A percentile compares a stretch with the other conserved stretches of the same genome.
These are phyloP conservation scores for Peromyscus maniculatus DNA, from an alignment of 2,113 vertebrate genomes.

Conservation along the genomic window DNA sequence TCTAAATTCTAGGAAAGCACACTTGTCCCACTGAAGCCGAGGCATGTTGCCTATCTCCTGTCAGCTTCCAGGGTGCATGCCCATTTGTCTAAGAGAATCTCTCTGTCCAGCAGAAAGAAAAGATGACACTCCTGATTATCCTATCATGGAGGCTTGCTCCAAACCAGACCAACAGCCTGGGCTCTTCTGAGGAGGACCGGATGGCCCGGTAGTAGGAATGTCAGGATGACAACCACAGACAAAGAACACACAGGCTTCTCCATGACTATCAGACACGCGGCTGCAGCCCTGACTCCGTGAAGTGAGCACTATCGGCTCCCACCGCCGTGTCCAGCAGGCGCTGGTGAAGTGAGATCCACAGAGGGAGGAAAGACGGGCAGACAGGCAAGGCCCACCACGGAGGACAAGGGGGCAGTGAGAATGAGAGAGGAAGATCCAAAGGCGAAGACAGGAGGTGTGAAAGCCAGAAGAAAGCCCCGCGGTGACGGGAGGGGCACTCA, in stretches of 20 bases:
- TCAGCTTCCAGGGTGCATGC: not conserved
- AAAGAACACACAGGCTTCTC: not conserved
- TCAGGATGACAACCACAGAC: not conserved
- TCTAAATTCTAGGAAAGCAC: not conserved
- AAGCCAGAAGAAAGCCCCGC: not conserved
- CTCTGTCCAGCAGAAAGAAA: not conserved
- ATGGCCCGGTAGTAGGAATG: fast-evolving
- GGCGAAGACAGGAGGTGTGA: not conserved
- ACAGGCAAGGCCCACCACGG: not conserved
- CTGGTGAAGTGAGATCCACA: not conserved
- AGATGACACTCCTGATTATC: not conserved
- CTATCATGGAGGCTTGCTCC: not conserved
- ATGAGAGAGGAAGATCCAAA: not conserved
- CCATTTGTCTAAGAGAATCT: not conserved
- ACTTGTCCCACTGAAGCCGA: not conserved
- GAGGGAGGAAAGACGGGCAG: not conserved
- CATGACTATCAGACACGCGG: too few relatives aligned
- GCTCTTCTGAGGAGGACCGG: not conserved
- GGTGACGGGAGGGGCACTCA: fast-evolving
- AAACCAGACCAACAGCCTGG: not conserved
- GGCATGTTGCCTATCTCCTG: not conserved
- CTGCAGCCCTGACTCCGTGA: not conserved
- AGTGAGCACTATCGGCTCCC: not conserved
- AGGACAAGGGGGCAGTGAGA: not conserved
- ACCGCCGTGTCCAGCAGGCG: not conserved